Base-by-base conservation (phyloP, 92 coral and sea anemone genomes). In the Parazoanthus darwini region DNA sequence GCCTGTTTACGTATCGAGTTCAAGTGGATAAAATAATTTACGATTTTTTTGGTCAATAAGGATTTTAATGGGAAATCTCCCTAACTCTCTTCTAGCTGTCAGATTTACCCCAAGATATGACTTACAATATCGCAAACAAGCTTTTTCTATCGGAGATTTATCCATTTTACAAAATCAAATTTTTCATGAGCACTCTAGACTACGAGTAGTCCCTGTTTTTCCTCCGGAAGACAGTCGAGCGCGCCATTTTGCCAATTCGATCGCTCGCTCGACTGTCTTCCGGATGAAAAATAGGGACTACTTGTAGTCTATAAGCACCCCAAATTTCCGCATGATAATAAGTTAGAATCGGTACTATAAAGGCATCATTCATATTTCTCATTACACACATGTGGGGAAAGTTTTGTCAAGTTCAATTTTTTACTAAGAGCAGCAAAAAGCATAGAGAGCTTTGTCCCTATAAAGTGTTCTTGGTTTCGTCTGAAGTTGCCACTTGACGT, bases 381-480 rank as follows among this genome's bases (percentile, higher is more conserved):
- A 50, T 79, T 79, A 50, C 82, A 48, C 51, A 51, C 67, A 79
- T 18, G 82, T 79, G 82, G 82, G 51, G 67, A 79, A 51, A 79
- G 82, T n/a, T 48, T 79, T 79, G 82, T 48, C 0, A 79, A 48
- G 25, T 79, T 79, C 68, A 79, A 0, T 79, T 79, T 25, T 79
- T 79, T 3, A 37, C 48, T 39, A 51, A 2, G 42, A 39, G 42
- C 42, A 39, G 42, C 42, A 39, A 39, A 2, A 39, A 39, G 33
- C 4, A 4, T 39, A 79, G 0, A 51, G 67, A 0, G 82, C 82
- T 79, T 79, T 79, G 68, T 79, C 82, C 42, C 39, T 79, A 29
- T 29, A 25, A 79, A 43, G 82, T 79, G 82, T 79, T 79, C 82
- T 79, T 48, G 82, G 67, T 70, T 20, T 48, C 15, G 39, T 79